Evolutionary conservation across 2,797 vertebrate genomes (phyloP).

Genomic region (Anomalospiza imberbis): DNA sequence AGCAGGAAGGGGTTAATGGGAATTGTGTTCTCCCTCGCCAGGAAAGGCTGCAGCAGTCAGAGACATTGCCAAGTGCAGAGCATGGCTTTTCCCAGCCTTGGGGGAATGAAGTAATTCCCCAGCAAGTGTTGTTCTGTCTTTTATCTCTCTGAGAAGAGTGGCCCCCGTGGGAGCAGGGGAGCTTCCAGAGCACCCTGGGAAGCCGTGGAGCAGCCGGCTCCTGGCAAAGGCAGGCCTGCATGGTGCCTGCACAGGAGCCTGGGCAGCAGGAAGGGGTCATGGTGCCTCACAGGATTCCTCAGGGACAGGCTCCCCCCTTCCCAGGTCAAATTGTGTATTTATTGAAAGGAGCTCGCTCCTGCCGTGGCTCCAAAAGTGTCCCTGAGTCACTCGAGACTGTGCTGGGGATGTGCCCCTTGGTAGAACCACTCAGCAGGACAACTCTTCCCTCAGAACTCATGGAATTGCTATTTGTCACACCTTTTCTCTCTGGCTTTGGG

Average conservation of each 20-base stretch:
- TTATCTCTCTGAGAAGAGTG: slow-evolving; percentile 23
- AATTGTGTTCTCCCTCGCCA: background rate
- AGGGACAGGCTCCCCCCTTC: background rate
- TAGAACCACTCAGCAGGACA: background rate
- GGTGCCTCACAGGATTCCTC: background rate
- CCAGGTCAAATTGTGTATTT: accelerated
- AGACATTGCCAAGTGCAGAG: slow-evolving; percentile 5
- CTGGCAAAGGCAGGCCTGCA: background rate
- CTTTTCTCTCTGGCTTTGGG: background rate
- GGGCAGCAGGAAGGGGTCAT: accelerated
- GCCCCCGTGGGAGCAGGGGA: background rate
- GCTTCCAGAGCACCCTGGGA: background rate
- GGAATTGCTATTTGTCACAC: background rate
- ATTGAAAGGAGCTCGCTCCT: background rate
- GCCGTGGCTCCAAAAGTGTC: background rate
- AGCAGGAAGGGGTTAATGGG: slow-evolving; percentile 26
- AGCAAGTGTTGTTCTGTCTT: slow-evolving; percentile 42
- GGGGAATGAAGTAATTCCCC: slow-evolving; percentile 47
- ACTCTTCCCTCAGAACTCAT: background rate
- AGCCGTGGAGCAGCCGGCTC: background rate
- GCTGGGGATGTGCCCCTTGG: background rate
- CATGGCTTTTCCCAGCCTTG: slow-evolving; percentile 53
- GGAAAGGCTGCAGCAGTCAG: background rate
- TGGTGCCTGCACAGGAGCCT: background rate
- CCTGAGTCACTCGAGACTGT: accelerated